phyloP scores from a whole-genome alignment of 1,140 invertebrate genomes.

The Sarcophaga peregrina region DNA sequence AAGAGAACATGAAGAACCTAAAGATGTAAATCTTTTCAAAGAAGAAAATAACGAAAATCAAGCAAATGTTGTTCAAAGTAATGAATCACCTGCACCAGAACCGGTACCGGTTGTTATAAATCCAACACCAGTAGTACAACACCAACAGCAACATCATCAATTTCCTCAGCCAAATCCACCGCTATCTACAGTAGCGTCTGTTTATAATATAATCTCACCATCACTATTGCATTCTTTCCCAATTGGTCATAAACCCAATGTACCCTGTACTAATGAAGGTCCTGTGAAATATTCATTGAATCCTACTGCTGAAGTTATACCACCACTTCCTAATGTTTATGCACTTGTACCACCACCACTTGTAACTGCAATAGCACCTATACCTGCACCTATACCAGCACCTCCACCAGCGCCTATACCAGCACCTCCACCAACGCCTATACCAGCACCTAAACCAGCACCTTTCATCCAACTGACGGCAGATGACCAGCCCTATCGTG shows the following conservation, averaged over 20 bases:
- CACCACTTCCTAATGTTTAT: not conserved
- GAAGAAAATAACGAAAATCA: too few relatives aligned
- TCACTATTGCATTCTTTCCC: not conserved
- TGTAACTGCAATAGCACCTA: not conserved
- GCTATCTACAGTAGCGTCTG: not conserved
- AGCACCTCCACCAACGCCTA: not conserved
- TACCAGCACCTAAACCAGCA: not conserved
- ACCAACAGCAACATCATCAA: too few relatives aligned
- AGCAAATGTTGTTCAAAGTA: too few relatives aligned
- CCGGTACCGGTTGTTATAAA: too few relatives aligned
- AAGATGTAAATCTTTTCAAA: too few relatives aligned
- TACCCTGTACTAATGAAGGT: not conserved
- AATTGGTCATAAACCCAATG: not conserved
- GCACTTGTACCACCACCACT: not conserved
- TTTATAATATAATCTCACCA: not conserved
- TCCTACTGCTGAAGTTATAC: not conserved
- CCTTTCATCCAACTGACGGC: constrained; percentile 47
- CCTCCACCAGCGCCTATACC: not conserved
- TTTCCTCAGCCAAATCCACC: not conserved
- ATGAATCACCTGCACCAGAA: not conserved
- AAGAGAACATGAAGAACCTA: too few relatives aligned
- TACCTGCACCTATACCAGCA: not conserved
- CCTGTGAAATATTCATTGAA: not conserved
- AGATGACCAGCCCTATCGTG: constrained; percentile 56
- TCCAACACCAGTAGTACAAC: too few relatives aligned